Conservation (phyloP, 2,888 invertebrate genomes). For the Cosmia trapezina region DNA sequence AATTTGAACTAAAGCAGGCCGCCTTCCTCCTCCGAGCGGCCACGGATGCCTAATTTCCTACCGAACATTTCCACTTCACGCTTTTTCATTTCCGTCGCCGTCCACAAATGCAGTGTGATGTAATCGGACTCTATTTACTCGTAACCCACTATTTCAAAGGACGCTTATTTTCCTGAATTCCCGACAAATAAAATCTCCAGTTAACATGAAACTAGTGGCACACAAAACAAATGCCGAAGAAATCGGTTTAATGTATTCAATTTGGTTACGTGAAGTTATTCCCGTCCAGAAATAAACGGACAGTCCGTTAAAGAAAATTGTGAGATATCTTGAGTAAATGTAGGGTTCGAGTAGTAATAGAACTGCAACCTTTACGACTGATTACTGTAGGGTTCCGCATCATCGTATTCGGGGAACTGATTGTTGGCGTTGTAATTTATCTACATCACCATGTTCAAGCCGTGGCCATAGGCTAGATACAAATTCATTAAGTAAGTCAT, state of each 20-base stretch:
- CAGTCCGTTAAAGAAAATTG: constrained; percentile 35
- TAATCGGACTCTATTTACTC: constrained; percentile 39
- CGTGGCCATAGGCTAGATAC: background rate
- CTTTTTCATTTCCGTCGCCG: constrained; percentile 52
- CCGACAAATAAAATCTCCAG: constrained; percentile 11
- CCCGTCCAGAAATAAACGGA: constrained; percentile 25
- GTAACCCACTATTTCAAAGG: constrained; percentile 23
- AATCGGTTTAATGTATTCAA: constrained; percentile 49
- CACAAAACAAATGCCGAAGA: constrained; percentile 38
- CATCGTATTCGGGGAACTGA: constrained; percentile 13
- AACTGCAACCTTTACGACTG: constrained; percentile 34
- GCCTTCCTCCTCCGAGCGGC: background rate
- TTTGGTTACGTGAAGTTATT: constrained; percentile 46
- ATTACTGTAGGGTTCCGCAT: constrained; percentile 15
- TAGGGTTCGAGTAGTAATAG: constrained; percentile 36
- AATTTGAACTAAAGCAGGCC: constrained; percentile 10
- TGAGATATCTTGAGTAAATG: constrained; percentile 35
- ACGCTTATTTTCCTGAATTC: constrained; percentile 21
- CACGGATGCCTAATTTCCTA: constrained; percentile 42
- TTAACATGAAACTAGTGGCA: constrained; percentile 30
- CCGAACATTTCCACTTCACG: constrained; percentile 30
- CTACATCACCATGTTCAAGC: background rate
- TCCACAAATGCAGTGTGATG: constrained; percentile 38
- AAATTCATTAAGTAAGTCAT: constrained; percentile 26
- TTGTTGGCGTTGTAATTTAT: constrained; percentile 5